Base-by-base conservation (phyloP, 2,113 vertebrate species). In the Poeciliopsis turrubarensis region DNA sequence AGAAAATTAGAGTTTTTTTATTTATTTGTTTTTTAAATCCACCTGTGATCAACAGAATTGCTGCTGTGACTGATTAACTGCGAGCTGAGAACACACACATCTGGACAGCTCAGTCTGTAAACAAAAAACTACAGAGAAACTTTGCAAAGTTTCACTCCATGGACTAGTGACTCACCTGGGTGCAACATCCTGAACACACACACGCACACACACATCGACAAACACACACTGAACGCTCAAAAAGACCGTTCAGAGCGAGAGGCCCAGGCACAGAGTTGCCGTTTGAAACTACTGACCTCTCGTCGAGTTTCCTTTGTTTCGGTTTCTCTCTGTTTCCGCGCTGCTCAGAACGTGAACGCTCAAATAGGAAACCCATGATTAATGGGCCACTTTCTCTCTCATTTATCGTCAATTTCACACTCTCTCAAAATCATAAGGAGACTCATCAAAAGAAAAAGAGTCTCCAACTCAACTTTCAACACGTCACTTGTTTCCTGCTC, bases 21-120 rank as follows among this genome's bases (percentile, higher is more conserved):
- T 51, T 41, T 51, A 29, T 29, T 5, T 19, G 1, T 8, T 73
- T 72, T 63, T 76, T 4, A 70, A 32, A 41, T 64, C 34, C 37
- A 2, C 47, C 68, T 54, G 69, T 72, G 65, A 73, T 67, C 8
- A 30, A 39, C 6, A 61, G 39, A 77, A 15, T 70, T 65, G 69
- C 15, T 15, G 26, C 70, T 81, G 88, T 88, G 83, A 89, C 26
- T 90, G 78, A 89, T 92, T 91, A 91, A 90, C 90, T 77, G 15
- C 63, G 15, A 68, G 68, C 75, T 78, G 73, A 82, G 76, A 87
- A 86, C 54, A 41, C 30, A 41, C 32, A 61, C 83, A 86, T 82
- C 84, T 86, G 86, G 39, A 63, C 80, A 60, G 65, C 72, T 75
- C 57, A 15, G 68, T 89, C 70, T 79, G 82, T 79, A 76, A 84